Evolutionary conservation across 2,888 invertebrate species (phyloP), one percentile per base, ranked within the genome.

Genomic region (Idaea aversata): DNA sequence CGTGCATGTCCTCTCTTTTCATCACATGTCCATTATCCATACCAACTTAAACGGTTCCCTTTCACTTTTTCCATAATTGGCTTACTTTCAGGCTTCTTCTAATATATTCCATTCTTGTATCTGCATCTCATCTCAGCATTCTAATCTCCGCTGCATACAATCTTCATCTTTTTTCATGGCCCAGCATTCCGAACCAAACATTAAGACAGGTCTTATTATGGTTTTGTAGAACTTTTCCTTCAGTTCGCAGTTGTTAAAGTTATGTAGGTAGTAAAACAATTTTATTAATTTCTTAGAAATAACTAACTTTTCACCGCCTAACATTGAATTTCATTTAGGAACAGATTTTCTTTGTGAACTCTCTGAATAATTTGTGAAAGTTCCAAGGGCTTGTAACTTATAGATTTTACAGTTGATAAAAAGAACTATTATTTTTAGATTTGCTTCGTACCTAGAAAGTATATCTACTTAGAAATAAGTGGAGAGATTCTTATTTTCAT

Each of bases 291-390:
- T 15, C 15, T 15, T 4, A 58, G 58, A 60, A 25, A 62, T 15
- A 63, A 62, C 16, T 61, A 35, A 25, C 59, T 61, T 61, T 64
- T 61, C 61, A 47, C 47, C 38, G 38, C 15, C 38, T 16, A 63
- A 67, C 66, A 66, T 61, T 59, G 59, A 61, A 67, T 65, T 66
- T 66, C 36, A 66, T 62, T 67, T 66, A 61, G 35, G 57, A 25
- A 59, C 47, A 62, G 59, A 63, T 59, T 60, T 65, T 16, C 61
- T 61, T 36, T 34, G 15, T 58, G 57, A 67, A 64, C 38, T 67
- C 66, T 35, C 58, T 57, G 65, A 65, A 63, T 65, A 65, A 61
- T 62, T 65, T 63, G 57, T 59, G n/a, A 15, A 63, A 70, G 61
- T 66, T 67, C 62, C 62, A 61, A 64, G 60, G 63, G 57, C 36